Base-by-base conservation (phyloP, 2,888 invertebrate genomes). In the Cheilosia variabilis region DNA sequence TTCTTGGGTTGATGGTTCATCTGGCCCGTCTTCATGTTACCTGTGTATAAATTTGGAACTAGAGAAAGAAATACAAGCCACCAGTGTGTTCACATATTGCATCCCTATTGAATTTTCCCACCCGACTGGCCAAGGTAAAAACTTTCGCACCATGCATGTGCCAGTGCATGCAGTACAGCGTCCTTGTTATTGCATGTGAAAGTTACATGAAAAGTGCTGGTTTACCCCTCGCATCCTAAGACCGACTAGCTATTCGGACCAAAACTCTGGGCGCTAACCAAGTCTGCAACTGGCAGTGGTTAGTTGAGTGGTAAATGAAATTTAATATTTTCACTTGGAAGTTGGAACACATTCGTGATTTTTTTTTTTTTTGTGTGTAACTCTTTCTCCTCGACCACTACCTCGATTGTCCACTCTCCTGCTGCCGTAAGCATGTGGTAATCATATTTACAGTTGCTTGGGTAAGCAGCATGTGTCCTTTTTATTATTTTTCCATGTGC, bases 231-330 rank as follows among this genome's bases (percentile, higher is more conserved):
- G 10, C 31, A 50, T 22, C 5, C 13, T 24, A 45, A 47, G 65
- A 43, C 22, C 24, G 41, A 65, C 57, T 55, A 15, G 47, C 17
- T 19, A 9, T 34, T 65, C 57, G 24, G 13, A 55, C 62, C 53
- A 34, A 27, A 62, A 53, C 43, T 65, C 73, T 19, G 47, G 37
- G 53, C 55, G 69, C 63, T 84, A 55, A 79, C 55, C 80, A 80
- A 75, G 80, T 80, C 81, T 81, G 86, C 71, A 81, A 76, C 71
- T 86, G 86, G 81, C 86, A 81, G 81, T 72, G 86, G 86, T 81
- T 68, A 72, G 72, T 81, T 81, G 71, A 72, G 72, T 77, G 81
- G 81, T 77, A 68, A 86, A 86, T 77, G 81, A 86, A 86, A 72
- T 86, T 86, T 86, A 86, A 81, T 86, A 86, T 77, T 81, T 86